Percentiles rank a stretch among this genome's conserved stretches.
These are phyloP conservation scores for Liopterus haemorrhoidalis DNA, from an alignment of 2,888 invertebrate species.

Conservation along the genomic window DNA sequence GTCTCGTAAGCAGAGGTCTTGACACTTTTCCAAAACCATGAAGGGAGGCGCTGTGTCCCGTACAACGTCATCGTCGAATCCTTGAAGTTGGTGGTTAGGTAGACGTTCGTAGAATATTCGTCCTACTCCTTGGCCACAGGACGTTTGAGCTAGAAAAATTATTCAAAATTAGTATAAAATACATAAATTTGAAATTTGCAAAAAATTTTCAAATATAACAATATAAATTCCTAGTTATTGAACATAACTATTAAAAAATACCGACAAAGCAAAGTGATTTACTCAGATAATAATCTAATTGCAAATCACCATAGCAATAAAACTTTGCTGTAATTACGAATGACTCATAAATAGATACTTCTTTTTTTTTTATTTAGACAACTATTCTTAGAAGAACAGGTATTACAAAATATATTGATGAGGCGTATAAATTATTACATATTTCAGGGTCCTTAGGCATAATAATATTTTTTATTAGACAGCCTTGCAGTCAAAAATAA, in stretches of 20 bases:
- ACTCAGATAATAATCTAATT: too few species aligned
- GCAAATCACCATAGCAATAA: too few species aligned
- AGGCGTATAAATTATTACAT: too few species aligned
- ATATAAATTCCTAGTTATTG: conserved; percentile 1
- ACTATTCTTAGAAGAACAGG: too few species aligned
- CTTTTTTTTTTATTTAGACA: too few species aligned
- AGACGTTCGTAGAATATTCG: conserved; percentile 82
- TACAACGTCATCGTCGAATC: conserved; percentile 83
- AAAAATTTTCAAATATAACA: background rate
- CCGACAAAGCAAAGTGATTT: too few species aligned
- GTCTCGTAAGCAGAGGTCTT: conserved; percentile 77
- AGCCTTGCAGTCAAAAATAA: too few species aligned
- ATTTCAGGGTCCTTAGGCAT: too few species aligned
- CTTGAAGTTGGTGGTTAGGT: conserved; percentile 83
- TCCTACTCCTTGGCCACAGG: conserved; percentile 85
- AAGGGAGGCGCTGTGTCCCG: conserved; percentile 80
- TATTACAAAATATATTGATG: too few species aligned
- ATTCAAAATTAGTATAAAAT: conserved; percentile 10
- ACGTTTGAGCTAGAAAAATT: conserved; percentile 68
- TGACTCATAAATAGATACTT: too few species aligned
- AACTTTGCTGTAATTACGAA: too few species aligned
- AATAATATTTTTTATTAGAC: too few species aligned
- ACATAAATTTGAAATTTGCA: conserved; percentile 1
- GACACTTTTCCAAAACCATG: conserved; percentile 82
- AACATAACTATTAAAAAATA: background rate